Evolutionary conservation across 2,113 vertebrate species (phyloP).

Genomic region (Trematomus loennbergii): DNA sequence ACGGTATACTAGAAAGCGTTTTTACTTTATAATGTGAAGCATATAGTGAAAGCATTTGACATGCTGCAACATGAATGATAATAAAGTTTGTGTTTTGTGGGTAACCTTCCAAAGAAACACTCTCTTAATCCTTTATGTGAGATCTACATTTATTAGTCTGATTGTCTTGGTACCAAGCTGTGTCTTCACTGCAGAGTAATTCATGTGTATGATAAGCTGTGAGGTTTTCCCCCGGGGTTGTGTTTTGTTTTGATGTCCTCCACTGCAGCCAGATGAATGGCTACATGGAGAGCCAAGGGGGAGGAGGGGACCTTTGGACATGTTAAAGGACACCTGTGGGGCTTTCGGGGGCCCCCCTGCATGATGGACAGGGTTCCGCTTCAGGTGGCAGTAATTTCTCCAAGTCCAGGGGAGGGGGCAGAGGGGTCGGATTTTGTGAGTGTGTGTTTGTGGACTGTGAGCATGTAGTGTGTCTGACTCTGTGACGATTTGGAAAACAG

Average conservation of each 20-base stretch:
- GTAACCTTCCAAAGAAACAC: background rate
- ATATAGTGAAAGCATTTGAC: background rate
- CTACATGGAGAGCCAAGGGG: slow-evolving; percentile 69
- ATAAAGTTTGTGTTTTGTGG: background rate
- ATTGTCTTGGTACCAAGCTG: slow-evolving; percentile 57
- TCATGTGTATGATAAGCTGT: slow-evolving; percentile 61
- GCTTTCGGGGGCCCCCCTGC: slow-evolving; percentile 71
- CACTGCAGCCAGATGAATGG: slow-evolving; percentile 72
- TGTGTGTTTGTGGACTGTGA: background rate
- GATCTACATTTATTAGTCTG: slow-evolving; percentile 21
- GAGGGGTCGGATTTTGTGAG: slow-evolving; percentile 32
- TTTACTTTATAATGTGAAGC: no score
- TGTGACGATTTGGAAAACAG: background rate
- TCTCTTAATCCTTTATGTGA: background rate
- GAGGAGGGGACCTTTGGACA: slow-evolving; percentile 58
- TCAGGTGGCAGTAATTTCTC: slow-evolving; percentile 82
- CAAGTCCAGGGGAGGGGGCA: slow-evolving; percentile 56
- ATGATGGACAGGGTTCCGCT: slow-evolving; percentile 81
- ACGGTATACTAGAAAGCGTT: background rate
- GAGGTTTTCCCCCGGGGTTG: slow-evolving; percentile 55
- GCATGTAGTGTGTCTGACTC: background rate
- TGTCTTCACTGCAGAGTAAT: slow-evolving; percentile 55
- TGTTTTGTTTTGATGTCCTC: slow-evolving; percentile 80
- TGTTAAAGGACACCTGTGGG: slow-evolving; percentile 82
- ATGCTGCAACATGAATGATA: background rate